Base-by-base conservation (phyloP, 2,113 vertebrate genomes). In the Dissostichus mawsoni region DNA sequence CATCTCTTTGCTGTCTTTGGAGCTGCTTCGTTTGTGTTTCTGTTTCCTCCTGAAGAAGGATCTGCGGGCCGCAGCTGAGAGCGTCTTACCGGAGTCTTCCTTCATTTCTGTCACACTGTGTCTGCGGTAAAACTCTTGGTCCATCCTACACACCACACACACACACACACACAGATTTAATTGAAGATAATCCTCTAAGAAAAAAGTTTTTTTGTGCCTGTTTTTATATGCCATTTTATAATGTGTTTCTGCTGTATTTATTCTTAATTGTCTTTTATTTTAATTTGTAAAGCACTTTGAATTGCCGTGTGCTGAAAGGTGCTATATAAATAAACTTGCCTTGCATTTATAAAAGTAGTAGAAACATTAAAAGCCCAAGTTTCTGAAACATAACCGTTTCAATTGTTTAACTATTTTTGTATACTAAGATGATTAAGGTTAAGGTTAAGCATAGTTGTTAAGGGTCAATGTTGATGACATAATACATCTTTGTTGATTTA, bases 11-110 rank as follows among this genome's bases (percentile, higher is more conserved):
- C 98, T 96, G 80, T 99, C 98, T 94, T 97, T 98, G 91, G 98
- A 99, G 82, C 97, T 96, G 23, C 97, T 99, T 76, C 98, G 96
- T 81, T 99, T 99, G 90, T 99, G 98, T 93, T 99, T 99, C 77
- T 98, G 96, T 82, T 97, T 99, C 83, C 98, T 95, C 71, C 98
- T 95, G 82, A 99, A 99, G 93, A 99, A 99, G 1, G 98, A 99
- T 17, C 98, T 95, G 58, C 98, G 96, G 0, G 98, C 98, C 0
- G 98, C 98, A 0, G 98, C 98, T 0, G 98, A 99, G 8, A 98
- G 89, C 0, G 97, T 97, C 92, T 98, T 99, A 47, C 96, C 90
- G 9, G 97, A 94, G 9, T 99, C 98, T 44, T 99, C 98, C 92
- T 97, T 98, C 87, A 96, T 92, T 82, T 99, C 98, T 0, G 97